Evolutionary conservation across 2,797 vertebrate species (phyloP), one percentile per base, ranked within the genome.

Genomic region (Gobio occitaniae): DNA sequence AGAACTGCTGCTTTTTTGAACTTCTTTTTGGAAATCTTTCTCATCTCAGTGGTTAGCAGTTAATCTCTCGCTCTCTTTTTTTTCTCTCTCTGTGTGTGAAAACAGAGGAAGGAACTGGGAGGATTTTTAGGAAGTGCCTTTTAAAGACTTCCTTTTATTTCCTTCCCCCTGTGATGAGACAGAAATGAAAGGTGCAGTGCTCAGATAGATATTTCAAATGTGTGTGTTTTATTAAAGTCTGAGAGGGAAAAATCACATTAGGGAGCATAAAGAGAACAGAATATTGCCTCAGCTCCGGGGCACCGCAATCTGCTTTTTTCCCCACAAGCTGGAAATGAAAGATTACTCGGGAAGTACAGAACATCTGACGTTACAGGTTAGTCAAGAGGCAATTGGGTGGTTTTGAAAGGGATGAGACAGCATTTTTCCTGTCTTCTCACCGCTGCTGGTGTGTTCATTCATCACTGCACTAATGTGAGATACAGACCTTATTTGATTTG

Each of bases 61-160:
- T 21, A 15, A 66, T 66, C 47, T 47, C 17, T 76, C 29, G 82
- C 32, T 65, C 19, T 59, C 48, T 56, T 19, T 79, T 76, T 25
- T 79, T 19, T 82, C 44, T 79, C 66, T 61, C 11, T 48, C 25
- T 71, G n/a, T 54, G 2, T 77, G 47, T 32, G 78, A 86, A 84
- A 92, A 89, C 89, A 79, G 87, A 88, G 89, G 87, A 92, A 93
- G 91, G 90, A 93, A 92, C 90, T 82, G 70, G 83, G 81, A 93
- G 89, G 91, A 92, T 92, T 94, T 93, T 89, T 76, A 90, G 94
- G 93, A 93, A 92, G 82, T 91, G 91, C 87, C 69, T 11, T 92
- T 91, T 89, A 76, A 83, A 92, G 91, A 91, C 91, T 94, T 95
- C 89, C 90, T 84, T 84, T 91, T 91, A 86, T 91, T 88, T 76